These are phyloP conservation scores for Centrocercus urophasianus DNA, from an alignment of 2,113 vertebrate species.

Conservation along the genomic window DNA sequence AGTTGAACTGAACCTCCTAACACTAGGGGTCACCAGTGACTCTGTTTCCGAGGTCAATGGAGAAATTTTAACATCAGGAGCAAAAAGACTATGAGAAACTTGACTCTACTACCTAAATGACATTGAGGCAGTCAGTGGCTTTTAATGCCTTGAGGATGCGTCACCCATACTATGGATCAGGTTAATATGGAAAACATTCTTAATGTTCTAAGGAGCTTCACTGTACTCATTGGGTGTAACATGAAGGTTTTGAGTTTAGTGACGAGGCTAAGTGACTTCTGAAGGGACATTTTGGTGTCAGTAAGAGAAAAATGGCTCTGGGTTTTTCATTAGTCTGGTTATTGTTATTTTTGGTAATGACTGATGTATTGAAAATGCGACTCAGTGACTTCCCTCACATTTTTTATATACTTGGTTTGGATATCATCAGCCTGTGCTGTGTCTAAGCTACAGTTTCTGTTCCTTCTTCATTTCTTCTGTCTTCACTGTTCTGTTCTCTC, in stretches of 20 bases:
- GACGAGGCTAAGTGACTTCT: too few species aligned
- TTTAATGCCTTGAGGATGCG: background rate
- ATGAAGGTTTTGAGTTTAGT: background rate
- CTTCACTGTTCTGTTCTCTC: background rate
- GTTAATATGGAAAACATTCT: background rate
- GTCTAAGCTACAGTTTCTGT: background rate
- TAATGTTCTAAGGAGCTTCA: background rate
- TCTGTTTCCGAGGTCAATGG: constrained; percentile 13
- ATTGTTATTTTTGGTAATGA: background rate
- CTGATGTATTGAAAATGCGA: background rate
- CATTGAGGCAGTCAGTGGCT: background rate
- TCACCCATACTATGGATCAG: background rate
- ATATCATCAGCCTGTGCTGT: background rate
- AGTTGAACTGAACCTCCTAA: background rate
- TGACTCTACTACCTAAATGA: background rate
- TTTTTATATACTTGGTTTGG: background rate
- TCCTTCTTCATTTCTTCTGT: background rate
- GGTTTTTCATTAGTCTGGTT: background rate
- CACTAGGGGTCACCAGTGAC: constrained; percentile 59
- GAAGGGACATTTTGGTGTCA: too few species aligned
- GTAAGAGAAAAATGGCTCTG: too few species aligned
- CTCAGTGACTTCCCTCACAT: background rate
- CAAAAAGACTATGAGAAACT: background rate
- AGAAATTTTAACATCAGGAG: background rate
- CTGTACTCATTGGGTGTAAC: background rate